A percentile compares a stretch with the other conserved stretches of the same genome.
Evolutionary conservation across 1,140 invertebrate species (phyloP).

Genomic region (Physella acuta): DNA sequence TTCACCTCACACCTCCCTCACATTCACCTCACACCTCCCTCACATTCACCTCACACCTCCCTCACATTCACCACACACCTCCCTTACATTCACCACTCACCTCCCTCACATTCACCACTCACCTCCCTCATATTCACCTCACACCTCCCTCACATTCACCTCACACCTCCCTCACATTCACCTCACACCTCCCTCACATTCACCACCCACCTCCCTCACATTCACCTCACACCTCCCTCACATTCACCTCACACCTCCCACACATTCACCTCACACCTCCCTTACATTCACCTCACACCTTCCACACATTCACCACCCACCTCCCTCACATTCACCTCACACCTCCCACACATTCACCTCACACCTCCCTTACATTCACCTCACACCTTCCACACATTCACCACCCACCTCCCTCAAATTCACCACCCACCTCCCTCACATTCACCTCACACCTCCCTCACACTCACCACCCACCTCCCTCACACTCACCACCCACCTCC

Average conservation of each 20-base stretch:
- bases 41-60: too few relatives aligned
- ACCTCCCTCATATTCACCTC: constrained; percentile 5
- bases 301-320: background rate
- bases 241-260: constrained; percentile 1
- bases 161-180: background rate
- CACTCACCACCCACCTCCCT: background rate
- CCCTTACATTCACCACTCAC: background rate
- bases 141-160: constrained; percentile 5
- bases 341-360: background rate
- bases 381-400: background rate
- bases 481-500: background rate
- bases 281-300: background rate
- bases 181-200: background rate
- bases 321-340: background rate
- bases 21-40: too few relatives aligned
- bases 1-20: too few relatives aligned
- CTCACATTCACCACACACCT: background rate
- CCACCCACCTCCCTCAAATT: background rate
- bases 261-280: background rate
- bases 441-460: constrained; percentile 9
- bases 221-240: too few relatives aligned
- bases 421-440: background rate
- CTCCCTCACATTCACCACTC: background rate
- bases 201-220: background rate
- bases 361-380: background rate